These are phyloP conservation scores for Geotrypetes seraphini DNA, from an alignment of 2,797 vertebrate species.

Conservation along the genomic window DNA sequence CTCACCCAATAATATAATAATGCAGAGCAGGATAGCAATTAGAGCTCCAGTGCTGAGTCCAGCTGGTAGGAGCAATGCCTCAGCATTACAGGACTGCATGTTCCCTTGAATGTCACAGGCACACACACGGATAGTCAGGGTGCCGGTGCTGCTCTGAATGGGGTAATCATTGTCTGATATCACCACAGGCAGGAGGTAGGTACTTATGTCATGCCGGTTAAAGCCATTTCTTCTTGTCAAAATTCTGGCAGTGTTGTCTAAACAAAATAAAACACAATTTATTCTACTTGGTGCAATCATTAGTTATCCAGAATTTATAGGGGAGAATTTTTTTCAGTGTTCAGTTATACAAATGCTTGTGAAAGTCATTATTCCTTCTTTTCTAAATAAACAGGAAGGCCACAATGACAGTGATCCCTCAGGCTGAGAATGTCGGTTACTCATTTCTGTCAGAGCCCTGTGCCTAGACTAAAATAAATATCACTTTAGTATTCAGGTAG, in stretches of 20 bases:
- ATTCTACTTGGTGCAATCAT: too few species aligned
- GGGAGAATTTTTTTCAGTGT: too few species aligned
- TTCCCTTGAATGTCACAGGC: slow-evolving; percentile 78
- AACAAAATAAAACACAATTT: slow-evolving; percentile 8
- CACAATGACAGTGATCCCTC: too few species aligned
- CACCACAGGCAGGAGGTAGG: slow-evolving; percentile 84
- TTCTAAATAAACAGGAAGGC: too few species aligned
- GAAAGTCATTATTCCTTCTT: background rate
- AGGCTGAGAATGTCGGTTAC: too few species aligned
- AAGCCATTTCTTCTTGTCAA: slow-evolving; percentile 83
- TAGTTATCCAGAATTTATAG: too few species aligned
- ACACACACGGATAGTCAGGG: slow-evolving; percentile 76
- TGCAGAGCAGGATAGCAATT: slow-evolving; percentile 83
- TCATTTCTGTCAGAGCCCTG: too few species aligned
- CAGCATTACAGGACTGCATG: slow-evolving; percentile 77
- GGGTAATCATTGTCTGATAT: slow-evolving; percentile 93
- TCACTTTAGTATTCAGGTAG: too few species aligned
- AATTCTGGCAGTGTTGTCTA: slow-evolving; percentile 95
- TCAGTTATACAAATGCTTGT: accelerated
- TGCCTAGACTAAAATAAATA: too few species aligned
- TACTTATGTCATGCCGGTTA: slow-evolving; percentile 80
- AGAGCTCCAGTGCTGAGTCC: slow-evolving; percentile 83
- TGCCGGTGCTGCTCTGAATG: slow-evolving; percentile 88
- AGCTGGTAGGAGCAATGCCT: slow-evolving; percentile 80
- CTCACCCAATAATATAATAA: slow-evolving; percentile 86